Evolutionary conservation across 2,888 invertebrate genomes (phyloP), one percentile per base, ranked within the genome.

Genomic region (Parnassius mnemosyne): DNA sequence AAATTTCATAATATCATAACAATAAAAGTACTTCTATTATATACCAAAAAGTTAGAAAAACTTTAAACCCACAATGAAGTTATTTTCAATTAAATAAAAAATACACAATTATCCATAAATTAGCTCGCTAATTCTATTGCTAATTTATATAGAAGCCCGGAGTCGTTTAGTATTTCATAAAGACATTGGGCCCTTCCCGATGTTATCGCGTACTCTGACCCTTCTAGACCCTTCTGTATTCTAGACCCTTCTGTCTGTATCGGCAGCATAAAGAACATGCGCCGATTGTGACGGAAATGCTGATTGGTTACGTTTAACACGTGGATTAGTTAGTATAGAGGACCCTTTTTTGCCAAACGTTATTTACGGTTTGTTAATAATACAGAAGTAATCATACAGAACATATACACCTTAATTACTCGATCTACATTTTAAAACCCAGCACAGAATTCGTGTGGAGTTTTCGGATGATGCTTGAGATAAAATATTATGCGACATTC

Each of bases 211-310:
- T 69, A 74, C 73, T 90, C 86, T n/a, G n/a, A n/a, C n/a, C n/a
- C n/a, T n/a, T n/a, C n/a, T n/a, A n/a, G n/a, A n/a, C n/a, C n/a
- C n/a, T n/a, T n/a, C n/a, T 71, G 85, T 87, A 90, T 90, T 81
- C 90, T 66, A 65, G 70, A 71, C 16, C 16, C 16, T 16, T 16
- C 16, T 16, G 69, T 65, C 67, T 63, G 71, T 70, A 81, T 80
- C 84, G 85, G 84, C 82, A 72, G 72, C 76, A 83, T 83, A 84
- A 83, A 84, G 84, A 80, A 80, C 81, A 80, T 73, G 76, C 76
- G 69, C 60, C 65, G 79, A 65, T 72, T 85, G 88, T 88, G 89
- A 84, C 81, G 75, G 74, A 84, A 87, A 87, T 89, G 80, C 79
- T 85, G 87, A 88, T 83, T 75, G 69, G 64, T 68, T 61, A 67